Conservation (phyloP, 2,113 vertebrate genomes). For the Tupaia tana region DNA sequence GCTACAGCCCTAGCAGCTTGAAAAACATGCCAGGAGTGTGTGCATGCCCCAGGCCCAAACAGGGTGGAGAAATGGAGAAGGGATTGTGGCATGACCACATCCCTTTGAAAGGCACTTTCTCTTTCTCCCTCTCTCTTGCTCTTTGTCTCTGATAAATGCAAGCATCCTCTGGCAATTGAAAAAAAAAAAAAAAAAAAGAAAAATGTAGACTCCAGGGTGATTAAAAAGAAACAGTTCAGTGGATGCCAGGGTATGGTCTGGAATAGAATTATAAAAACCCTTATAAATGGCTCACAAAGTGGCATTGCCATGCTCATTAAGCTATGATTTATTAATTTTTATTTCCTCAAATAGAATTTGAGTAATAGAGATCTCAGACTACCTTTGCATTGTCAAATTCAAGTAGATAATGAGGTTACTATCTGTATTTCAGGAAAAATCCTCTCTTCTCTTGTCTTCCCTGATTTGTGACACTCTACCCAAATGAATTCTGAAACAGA, state of each 20-base stretch:
- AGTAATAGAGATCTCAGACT: conserved; percentile 54
- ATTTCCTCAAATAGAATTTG: conserved; percentile 68
- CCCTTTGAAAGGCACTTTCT: too few relatives aligned
- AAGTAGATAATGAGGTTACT: conserved; percentile 38
- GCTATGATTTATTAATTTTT: conserved; percentile 58
- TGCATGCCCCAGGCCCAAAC: too few relatives aligned
- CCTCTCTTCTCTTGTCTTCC: background rate
- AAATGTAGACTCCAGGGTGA: background rate
- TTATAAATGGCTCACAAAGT: background rate
- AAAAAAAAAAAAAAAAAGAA: too few relatives aligned
- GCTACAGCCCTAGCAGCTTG: too few relatives aligned
- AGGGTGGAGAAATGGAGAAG: too few relatives aligned
- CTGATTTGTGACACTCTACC: background rate
- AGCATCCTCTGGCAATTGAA: too few relatives aligned
- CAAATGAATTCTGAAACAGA: background rate
- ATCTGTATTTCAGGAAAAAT: background rate
- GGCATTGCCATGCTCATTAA: background rate
- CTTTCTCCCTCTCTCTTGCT: too few relatives aligned
- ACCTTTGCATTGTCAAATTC: conserved; percentile 37
- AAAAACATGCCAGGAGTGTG: too few relatives aligned
- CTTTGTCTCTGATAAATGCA: too few relatives aligned
- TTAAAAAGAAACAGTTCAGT: background rate
- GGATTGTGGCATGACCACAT: too few relatives aligned
- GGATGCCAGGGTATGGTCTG: background rate
- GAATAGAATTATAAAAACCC: background rate